Evolutionary conservation across 2,797 vertebrate genomes (phyloP).

Genomic region (Harpagifer antarcticus): DNA sequence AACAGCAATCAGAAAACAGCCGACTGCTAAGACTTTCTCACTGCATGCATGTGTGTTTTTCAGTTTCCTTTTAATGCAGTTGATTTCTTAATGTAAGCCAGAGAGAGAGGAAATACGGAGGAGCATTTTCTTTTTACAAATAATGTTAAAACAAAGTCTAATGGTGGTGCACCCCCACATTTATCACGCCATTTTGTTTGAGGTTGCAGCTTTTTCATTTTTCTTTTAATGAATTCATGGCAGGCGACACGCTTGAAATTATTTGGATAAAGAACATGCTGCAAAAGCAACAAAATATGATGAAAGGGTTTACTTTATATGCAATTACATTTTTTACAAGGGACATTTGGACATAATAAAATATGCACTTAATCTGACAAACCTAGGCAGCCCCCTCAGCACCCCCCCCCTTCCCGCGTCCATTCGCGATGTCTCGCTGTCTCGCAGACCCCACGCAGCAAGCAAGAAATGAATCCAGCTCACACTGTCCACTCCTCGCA

Average conservation of each 20-base stretch:
- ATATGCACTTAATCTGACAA: too few relatives aligned
- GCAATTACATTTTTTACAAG: too few relatives aligned
- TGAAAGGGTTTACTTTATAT: too few relatives aligned
- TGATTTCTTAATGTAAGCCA: neutral
- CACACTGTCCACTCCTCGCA: too few relatives aligned
- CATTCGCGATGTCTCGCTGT: too few relatives aligned
- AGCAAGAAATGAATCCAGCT: too few relatives aligned
- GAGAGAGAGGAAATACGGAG: neutral
- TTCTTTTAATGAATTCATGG: neutral
- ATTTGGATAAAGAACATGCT: too few relatives aligned
- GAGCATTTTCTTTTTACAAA: neutral
- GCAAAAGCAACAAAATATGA: too few relatives aligned
- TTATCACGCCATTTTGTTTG: neutral
- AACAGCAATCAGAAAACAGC: neutral
- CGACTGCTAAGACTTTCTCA: neutral
- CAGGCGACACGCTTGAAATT: neutral
- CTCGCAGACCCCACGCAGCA: too few relatives aligned
- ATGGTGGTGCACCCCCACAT: neutral
- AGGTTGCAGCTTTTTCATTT: slow-evolving; percentile 1
- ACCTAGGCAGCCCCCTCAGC: too few relatives aligned
- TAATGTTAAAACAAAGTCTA: neutral
- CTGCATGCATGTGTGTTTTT: neutral
- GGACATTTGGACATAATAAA: too few relatives aligned
- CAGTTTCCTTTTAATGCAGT: neutral
- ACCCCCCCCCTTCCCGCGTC: too few relatives aligned